Evolutionary conservation across 2,888 invertebrate genomes (phyloP).

Genomic region (Cheilosia vulpina): DNA sequence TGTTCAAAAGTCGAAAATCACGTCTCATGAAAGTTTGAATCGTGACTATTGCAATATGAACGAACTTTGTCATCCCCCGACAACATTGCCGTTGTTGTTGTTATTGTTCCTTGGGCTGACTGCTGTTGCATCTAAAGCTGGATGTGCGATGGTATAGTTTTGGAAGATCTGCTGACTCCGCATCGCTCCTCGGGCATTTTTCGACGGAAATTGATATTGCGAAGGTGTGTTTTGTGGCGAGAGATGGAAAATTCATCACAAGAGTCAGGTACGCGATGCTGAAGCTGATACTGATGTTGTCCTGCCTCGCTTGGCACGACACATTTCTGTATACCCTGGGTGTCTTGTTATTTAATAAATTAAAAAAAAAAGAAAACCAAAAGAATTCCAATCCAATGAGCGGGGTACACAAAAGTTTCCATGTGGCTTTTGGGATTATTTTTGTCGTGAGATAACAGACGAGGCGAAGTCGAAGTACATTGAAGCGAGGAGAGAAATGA

Average conservation of each 20-base stretch:
- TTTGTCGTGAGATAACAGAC: constrained; percentile 64
- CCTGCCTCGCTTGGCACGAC: constrained; percentile 45
- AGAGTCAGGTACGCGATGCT: constrained; percentile 16
- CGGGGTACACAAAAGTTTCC: constrained; percentile 28
- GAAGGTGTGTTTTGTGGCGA: constrained; percentile 58
- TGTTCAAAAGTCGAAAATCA: constrained; percentile 74
- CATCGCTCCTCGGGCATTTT: constrained; percentile 14
- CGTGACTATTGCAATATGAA: constrained; percentile 75
- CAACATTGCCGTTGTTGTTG: constrained; percentile 27
- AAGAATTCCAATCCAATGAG: constrained; percentile 3
- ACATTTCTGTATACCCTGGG: constrained; percentile 38
- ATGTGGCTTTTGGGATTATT: constrained; percentile 51
- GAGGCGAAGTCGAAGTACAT: constrained; percentile 18
- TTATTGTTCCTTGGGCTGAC: constrained; percentile 23
- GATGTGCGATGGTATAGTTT: background rate
- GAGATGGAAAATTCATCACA: constrained; percentile 39
- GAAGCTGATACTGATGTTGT: constrained; percentile 2
- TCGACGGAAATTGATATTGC: constrained; percentile 71
- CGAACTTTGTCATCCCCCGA: constrained; percentile 71
- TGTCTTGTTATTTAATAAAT: constrained; percentile 64
- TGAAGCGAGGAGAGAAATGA: constrained; percentile 31
- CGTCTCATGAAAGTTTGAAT: constrained; percentile 72
- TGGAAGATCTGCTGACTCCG: constrained; percentile 6
- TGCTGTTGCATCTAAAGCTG: constrained; percentile 43
- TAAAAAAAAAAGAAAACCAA: constrained; percentile 21